Evolutionary conservation across 2,113 vertebrate species (phyloP).

Genomic region (Rhabdomys dilectus): DNA sequence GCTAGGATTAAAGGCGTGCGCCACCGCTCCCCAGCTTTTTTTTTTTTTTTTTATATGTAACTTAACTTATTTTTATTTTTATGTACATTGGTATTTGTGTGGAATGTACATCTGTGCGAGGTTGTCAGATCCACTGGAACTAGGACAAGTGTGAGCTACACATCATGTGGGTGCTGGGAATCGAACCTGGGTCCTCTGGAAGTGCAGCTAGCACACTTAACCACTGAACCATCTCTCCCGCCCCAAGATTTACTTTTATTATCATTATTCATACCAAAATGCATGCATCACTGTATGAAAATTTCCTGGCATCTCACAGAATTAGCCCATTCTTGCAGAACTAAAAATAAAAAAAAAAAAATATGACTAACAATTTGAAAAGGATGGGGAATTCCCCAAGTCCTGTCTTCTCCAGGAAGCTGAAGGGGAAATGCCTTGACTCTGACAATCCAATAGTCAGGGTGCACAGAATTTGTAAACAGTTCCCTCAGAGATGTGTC

Average conservation of each 20-base stretch:
- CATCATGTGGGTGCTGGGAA: too few relatives aligned
- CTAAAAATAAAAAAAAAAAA: not conserved
- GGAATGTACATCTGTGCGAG: too few relatives aligned
- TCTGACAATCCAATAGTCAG: not conserved
- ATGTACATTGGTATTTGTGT: too few relatives aligned
- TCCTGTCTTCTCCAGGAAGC: not conserved
- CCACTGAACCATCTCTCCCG: too few relatives aligned
- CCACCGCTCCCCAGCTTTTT: too few relatives aligned
- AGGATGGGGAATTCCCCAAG: not conserved
- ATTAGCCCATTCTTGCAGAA: not conserved
- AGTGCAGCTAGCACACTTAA: too few relatives aligned
- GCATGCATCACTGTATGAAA: not conserved
- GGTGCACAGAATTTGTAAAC: not conserved
- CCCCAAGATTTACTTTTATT: not conserved
- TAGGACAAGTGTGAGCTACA: too few relatives aligned
- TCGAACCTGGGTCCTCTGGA: too few relatives aligned
- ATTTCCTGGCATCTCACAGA: constrained; percentile 27
- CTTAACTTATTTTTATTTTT: too few relatives aligned
- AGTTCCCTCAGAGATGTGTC: constrained; percentile 13
- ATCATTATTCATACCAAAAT: constrained; percentile 17
- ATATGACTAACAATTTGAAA: not conserved
- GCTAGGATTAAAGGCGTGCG: too few relatives aligned
- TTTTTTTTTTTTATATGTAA: too few relatives aligned
- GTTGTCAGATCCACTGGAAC: too few relatives aligned
- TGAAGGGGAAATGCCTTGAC: not conserved